These are phyloP conservation scores for Pseudonaja textilis DNA, from an alignment of 2,113 vertebrate genomes.

Conservation along the genomic window DNA sequence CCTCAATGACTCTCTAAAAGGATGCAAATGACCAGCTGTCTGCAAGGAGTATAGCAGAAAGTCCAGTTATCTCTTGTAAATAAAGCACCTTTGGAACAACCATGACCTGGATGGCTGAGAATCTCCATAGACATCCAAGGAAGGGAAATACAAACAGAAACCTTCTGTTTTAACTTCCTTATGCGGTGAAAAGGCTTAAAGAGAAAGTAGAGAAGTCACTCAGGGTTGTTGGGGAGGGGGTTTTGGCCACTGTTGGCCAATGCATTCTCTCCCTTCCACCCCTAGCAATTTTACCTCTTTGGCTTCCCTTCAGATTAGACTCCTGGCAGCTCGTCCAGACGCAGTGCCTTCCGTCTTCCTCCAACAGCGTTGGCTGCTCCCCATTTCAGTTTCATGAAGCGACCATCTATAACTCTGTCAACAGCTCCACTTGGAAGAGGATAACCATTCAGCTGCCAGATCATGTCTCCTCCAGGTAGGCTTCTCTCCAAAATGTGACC, in stretches of 20 bases:
- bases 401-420: conserved; percentile 93
- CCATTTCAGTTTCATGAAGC: conserved; percentile 98
- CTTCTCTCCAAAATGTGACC: conserved; percentile 14
- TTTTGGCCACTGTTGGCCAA: not conserved
- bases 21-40: too few species aligned
- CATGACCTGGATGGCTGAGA: too few species aligned
- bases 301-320: conserved; percentile 78
- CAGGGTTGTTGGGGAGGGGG: not conserved
- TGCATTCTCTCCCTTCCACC: not conserved
- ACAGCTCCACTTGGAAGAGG: conserved; percentile 91
- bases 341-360: conserved; percentile 93
- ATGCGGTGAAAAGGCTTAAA: not conserved
- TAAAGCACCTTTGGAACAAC: too few species aligned
- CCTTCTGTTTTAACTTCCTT: not conserved
- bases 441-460: conserved; percentile 94
- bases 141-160: too few species aligned
- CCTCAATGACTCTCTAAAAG: too few species aligned
- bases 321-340: conserved; percentile 95
- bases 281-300: conserved; percentile 4
- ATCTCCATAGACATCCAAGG: too few species aligned
- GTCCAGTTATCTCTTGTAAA: too few species aligned
- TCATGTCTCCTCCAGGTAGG: conserved; percentile 91
- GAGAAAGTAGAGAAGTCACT: not conserved
- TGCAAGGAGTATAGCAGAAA: too few species aligned
- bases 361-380: conserved; percentile 94